Conservation (phyloP, 1,140 invertebrate genomes). For the Trachymyrmex cornetzi region DNA sequence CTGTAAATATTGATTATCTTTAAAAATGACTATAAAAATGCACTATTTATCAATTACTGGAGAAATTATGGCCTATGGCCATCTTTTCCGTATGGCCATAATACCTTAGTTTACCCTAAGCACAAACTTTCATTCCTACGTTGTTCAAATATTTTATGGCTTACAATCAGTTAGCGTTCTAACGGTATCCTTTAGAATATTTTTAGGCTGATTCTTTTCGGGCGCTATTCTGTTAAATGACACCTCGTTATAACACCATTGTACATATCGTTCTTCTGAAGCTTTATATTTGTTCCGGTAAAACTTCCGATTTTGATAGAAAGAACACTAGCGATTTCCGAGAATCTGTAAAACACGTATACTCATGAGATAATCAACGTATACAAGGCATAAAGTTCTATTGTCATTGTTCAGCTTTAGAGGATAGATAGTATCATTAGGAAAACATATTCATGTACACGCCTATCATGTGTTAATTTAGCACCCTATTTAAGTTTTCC, state of each 20-base stretch:
- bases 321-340: not conserved
- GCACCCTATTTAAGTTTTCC: not conserved
- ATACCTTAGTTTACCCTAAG: too few relatives aligned
- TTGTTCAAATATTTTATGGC: slow-evolving; percentile 38
- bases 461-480: slow-evolving; percentile 1
- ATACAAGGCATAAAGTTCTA: not conserved
- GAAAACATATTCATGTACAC: not conserved
- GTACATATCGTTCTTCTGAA: not conserved
- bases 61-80: too few relatives aligned
- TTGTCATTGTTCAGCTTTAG: not conserved
- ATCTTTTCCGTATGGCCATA: too few relatives aligned
- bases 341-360: not conserved
- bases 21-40: too few relatives aligned
- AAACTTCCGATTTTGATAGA: slow-evolving; percentile 11
- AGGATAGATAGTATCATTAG: not conserved
- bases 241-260: not conserved
- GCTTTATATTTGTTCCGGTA: slow-evolving; percentile 39
- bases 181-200: slow-evolving; percentile 54
- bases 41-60: too few relatives aligned
- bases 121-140: slow-evolving; percentile 13
- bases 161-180: not conserved
- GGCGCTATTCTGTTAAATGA: not conserved
- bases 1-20: too few relatives aligned
- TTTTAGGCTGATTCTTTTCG: slow-evolving; percentile 61
- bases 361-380: not conserved